A percentile compares a stretch with the other conserved stretches of the same genome.
phyloP scores from a whole-genome alignment of 2,888 invertebrate genomes.

The Watsonalla cultraria region DNA sequence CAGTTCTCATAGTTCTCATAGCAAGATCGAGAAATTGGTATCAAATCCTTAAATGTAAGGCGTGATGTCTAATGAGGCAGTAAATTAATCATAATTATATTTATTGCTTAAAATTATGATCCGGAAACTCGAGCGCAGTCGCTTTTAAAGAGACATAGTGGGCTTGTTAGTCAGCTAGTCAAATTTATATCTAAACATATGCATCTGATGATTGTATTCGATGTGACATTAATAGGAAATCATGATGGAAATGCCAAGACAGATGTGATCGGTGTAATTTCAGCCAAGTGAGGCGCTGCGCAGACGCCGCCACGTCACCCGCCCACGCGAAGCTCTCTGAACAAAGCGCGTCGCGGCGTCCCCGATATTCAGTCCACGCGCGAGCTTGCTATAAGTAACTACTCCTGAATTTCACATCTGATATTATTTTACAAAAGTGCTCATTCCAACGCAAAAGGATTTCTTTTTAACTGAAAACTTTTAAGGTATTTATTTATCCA shows the following conservation, averaged over 20 bases:
- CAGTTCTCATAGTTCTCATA: slow-evolving; percentile 25
- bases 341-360: slow-evolving; percentile 53
- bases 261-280: slow-evolving; percentile 50
- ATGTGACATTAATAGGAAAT: slow-evolving; percentile 49
- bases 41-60: slow-evolving; percentile 27
- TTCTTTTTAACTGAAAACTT: slow-evolving; percentile 13
- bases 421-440: slow-evolving; percentile 4
- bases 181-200: slow-evolving; percentile 3
- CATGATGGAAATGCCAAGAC: slow-evolving; percentile 60
- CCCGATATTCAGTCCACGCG: slow-evolving; percentile 55
- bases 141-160: not conserved
- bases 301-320: slow-evolving; percentile 42
- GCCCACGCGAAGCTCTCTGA: slow-evolving; percentile 66
- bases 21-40: slow-evolving; percentile 27
- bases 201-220: slow-evolving; percentile 16
- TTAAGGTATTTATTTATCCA: slow-evolving; percentile 33
- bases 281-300: slow-evolving; percentile 41
- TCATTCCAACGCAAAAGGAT: slow-evolving; percentile 17
- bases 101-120: not conserved
- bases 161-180: not conserved
- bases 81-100: not conserved
- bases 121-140: not conserved
- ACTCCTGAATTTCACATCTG: slow-evolving; percentile 26
- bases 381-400: slow-evolving; percentile 58
- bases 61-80: slow-evolving; percentile 14